Conservation (phyloP, 2,888 invertebrate species). For the Sepioteuthis lessoniana region DNA sequence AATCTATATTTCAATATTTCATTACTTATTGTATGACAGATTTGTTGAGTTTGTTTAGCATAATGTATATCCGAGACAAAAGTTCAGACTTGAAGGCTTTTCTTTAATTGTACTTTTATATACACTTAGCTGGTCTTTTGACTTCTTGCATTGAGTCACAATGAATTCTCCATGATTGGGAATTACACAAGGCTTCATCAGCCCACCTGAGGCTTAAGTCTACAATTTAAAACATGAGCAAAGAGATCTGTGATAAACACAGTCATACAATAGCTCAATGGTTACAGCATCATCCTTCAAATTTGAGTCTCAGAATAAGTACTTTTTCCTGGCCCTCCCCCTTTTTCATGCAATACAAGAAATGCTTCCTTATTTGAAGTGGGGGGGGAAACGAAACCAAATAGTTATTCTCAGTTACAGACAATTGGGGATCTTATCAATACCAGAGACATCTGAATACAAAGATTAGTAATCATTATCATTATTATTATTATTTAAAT, state of each 20-base stretch:
- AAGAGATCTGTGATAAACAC: neutral
- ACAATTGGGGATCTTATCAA: too few relatives aligned
- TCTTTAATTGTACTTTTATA: conserved; percentile 33
- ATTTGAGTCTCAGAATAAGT: too few relatives aligned
- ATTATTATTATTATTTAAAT: too few relatives aligned
- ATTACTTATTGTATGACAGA: conserved; percentile 12
- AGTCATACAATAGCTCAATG: neutral
- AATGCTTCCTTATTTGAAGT: too few relatives aligned
- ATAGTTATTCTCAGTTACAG: too few relatives aligned
- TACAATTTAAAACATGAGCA: neutral
- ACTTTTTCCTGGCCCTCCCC: too few relatives aligned
- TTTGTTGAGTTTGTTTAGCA: neutral
- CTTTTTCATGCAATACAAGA: too few relatives aligned
- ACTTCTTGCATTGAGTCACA: neutral
- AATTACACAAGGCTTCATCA: neutral
- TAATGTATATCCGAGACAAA: conserved; percentile 33
- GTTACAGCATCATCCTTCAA: neutral
- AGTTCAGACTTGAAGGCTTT: conserved; percentile 33
- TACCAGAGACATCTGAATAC: too few relatives aligned
- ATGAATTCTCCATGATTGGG: neutral
- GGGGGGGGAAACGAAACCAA: too few relatives aligned
- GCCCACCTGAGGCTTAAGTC: neutral
- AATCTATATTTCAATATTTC: conserved; percentile 20
- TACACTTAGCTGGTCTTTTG: neutral
- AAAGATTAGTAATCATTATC: too few relatives aligned